These are phyloP conservation scores for Tetramorium bicarinatum DNA, from an alignment of 2,888 invertebrate species.

Conservation along the genomic window DNA sequence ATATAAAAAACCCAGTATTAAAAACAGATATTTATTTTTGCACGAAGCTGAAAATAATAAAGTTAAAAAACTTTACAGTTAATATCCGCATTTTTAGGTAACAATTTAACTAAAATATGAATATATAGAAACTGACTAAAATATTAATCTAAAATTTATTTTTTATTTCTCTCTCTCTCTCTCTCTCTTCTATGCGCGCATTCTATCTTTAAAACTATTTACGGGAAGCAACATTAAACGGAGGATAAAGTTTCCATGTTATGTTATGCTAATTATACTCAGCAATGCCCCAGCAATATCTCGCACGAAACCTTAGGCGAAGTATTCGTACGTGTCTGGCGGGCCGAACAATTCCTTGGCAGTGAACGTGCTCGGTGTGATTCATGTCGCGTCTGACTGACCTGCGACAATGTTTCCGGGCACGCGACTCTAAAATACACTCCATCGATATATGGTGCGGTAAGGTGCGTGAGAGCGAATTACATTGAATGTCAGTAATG, in stretches of 20 bases:
- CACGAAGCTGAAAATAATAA: not conserved
- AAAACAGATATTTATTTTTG: not conserved
- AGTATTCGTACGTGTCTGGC: slow-evolving; percentile 30
- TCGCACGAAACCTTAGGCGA: slow-evolving; percentile 11
- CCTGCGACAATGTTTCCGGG: slow-evolving; percentile 74
- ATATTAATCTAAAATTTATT: not conserved
- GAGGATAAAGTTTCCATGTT: slow-evolving; percentile 33
- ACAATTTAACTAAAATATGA: not conserved
- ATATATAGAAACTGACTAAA: not conserved
- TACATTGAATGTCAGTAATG: slow-evolving; percentile 17
- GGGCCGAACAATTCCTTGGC: slow-evolving; percentile 66
- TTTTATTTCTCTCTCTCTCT: not conserved
- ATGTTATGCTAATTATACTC: slow-evolving; percentile 22
- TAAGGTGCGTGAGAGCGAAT: slow-evolving; percentile 55
- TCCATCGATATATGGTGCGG: slow-evolving; percentile 26
- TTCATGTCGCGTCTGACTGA: slow-evolving; percentile 72
- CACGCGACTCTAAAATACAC: slow-evolving; percentile 73
- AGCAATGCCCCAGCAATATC: not conserved
- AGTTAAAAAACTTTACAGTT: not conserved
- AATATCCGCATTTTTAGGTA: not conserved
- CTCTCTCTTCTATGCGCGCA: too few relatives aligned
- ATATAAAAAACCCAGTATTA: not conserved
- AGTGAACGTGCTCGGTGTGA: slow-evolving; percentile 57
- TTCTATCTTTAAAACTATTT: not conserved
- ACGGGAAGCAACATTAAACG: not conserved